phyloP scores from a whole-genome alignment of 2,888 invertebrate genomes.

The Phlogophora meticulosa region DNA sequence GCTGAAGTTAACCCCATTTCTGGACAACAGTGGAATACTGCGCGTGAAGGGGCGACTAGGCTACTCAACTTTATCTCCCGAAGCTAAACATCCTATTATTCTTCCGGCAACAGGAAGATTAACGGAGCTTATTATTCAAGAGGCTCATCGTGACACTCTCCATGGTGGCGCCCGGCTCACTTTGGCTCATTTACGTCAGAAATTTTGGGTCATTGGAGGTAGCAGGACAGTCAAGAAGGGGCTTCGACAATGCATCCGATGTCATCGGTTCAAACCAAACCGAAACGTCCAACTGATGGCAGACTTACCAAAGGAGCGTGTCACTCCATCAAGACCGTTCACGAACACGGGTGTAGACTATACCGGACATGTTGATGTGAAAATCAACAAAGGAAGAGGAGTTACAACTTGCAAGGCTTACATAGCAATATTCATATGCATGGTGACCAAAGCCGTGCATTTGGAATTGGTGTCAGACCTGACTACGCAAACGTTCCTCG shows the following conservation, averaged over 20 bases:
- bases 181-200: slow-evolving; percentile 13
- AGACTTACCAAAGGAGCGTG: slow-evolving; percentile 16
- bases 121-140: too few relatives aligned
- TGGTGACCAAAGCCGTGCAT: too few relatives aligned
- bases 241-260: slow-evolving; percentile 27
- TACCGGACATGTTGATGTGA: slow-evolving; percentile 37
- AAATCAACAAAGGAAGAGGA: slow-evolving; percentile 33
- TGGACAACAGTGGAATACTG: slow-evolving; percentile 1
- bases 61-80: slow-evolving; percentile 7
- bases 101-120: too few relatives aligned
- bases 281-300: slow-evolving; percentile 19
- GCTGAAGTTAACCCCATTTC: slow-evolving; percentile 6
- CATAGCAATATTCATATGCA: too few relatives aligned
- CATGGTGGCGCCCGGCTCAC: slow-evolving; percentile 23
- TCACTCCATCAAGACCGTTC: neutral
- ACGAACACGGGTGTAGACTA: slow-evolving; percentile 13
- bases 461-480: slow-evolving; percentile 39
- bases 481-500: too few relatives aligned
- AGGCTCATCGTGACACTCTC: slow-evolving; percentile 15
- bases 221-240: slow-evolving; percentile 28
- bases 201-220: slow-evolving; percentile 23
- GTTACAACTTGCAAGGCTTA: slow-evolving; percentile 24
- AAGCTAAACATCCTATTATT: slow-evolving; percentile 5
- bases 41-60: slow-evolving; percentile 1
- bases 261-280: slow-evolving; percentile 16